A percentile compares a stretch with the other conserved stretches of the same genome.
These are phyloP conservation scores for Cerastis rubricosa DNA, from an alignment of 2,888 invertebrate species.

Conservation along the genomic window DNA sequence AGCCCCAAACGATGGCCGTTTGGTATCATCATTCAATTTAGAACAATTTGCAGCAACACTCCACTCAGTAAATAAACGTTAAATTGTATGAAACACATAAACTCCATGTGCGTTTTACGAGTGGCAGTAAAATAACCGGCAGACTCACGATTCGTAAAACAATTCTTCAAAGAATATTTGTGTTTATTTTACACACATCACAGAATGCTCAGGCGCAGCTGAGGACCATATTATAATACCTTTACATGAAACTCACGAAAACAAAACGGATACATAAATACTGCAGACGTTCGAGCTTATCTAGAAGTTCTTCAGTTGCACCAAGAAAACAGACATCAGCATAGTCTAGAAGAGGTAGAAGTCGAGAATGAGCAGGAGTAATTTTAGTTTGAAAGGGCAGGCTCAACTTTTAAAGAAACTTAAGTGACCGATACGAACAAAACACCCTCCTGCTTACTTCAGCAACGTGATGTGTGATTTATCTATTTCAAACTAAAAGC, in stretches of 20 bases:
- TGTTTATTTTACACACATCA: constrained; percentile 14
- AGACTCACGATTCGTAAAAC: constrained; percentile 12
- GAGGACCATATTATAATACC: neutral
- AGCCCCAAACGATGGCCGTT: neutral
- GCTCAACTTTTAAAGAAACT: no score
- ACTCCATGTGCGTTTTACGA: constrained; percentile 43
- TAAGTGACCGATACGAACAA: no score
- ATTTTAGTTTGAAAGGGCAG: no score
- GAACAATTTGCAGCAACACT: constrained; percentile 22
- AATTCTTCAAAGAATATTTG: constrained; percentile 41
- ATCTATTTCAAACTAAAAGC: neutral
- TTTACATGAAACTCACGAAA: neutral
- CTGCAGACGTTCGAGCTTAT: no score
- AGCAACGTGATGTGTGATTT: no score
- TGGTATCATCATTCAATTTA: constrained; percentile 36
- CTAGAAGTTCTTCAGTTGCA: no score
- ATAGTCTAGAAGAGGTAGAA: no score
- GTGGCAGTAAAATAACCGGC: constrained; percentile 25
- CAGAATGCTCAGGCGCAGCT: neutral
- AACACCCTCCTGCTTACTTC: no score
- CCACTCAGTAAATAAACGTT: constrained; percentile 38
- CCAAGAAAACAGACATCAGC: no score
- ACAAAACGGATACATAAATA: no score
- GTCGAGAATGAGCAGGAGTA: no score
- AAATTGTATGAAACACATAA: constrained; percentile 35